Evolutionary conservation across 2,797 vertebrate genomes (phyloP), one percentile per base, ranked within the genome.

Genomic region (Antennarius maculatus): DNA sequence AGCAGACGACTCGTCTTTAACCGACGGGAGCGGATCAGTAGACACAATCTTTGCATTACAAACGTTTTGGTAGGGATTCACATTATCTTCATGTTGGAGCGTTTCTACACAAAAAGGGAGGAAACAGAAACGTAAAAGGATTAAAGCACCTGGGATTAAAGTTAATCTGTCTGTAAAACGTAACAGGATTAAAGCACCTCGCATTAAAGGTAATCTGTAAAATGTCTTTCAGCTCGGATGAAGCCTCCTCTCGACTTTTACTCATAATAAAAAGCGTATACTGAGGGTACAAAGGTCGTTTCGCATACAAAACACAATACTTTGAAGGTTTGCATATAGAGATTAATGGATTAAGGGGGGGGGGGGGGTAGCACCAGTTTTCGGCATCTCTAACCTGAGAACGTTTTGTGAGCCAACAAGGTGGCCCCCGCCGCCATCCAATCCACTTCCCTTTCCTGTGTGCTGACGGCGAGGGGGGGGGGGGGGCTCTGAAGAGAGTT

Each of bases 351-450:
- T 58, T 69, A 75, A 79, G 83, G 18, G 27, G 37, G 61, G 54
- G n/a, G 81, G 78, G 77, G 69, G 89, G 90, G 91, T 96, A 99
- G 97, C 97, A 99, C 97, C 97, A 95, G 89, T 94, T 89, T 86
- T 85, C 86, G 86, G 90, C 89, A 94, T 95, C 89, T 94, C 94
- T 93, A 94, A 97, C 96, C 96, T 97, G 96, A 98, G 97, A 97
- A 95, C 86, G 72, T 71, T 89, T 89, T 93, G 88, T 92, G 93
- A 91, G 86, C 88, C 86, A 90, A 92, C 81, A 81, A 80, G 79
- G 89, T 84, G 88, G 86, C 23, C 23, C 23, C 80, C 80, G 87
- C 85, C 66, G 71, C 76, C 81, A 85, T 71, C 76, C 75, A 85
- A 86, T 89, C 78, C 74, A 86, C 88, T 93, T 95, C 92, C 94